Evolutionary conservation across 2,888 invertebrate species (phyloP).

Genomic region (Ophioninae sp.): DNA sequence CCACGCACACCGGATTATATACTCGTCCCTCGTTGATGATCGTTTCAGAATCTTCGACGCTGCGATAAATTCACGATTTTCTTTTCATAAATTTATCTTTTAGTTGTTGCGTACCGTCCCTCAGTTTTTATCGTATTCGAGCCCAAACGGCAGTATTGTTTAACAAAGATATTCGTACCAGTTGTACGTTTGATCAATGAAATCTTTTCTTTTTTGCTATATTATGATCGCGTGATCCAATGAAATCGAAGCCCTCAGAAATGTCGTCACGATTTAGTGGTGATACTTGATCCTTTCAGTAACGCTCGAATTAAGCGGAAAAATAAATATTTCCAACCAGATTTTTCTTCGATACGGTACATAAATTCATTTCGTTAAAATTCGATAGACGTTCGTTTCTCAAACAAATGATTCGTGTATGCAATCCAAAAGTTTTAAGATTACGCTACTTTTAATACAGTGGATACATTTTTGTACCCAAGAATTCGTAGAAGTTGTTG

Average conservation of each 20-base stretch:
- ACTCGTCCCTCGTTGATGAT: constrained; percentile 1
- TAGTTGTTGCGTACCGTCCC: background rate
- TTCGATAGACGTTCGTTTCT: background rate
- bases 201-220: background rate
- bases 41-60: constrained; percentile 3
- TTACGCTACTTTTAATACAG: background rate
- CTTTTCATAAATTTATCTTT: background rate
- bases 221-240: background rate
- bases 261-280: background rate
- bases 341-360: background rate
- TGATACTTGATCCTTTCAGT: background rate
- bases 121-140: background rate
- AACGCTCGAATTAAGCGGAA: background rate
- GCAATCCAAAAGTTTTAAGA: background rate
- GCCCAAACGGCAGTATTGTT: background rate
- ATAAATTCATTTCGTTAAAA: background rate
- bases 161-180: background rate
- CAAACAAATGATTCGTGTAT: background rate
- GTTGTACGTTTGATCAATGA: background rate
- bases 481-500: background rate
- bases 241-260: background rate
- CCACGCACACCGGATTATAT: constrained; percentile 47
- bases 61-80: background rate
- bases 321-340: background rate
- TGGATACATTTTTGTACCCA: background rate